Evolutionary conservation across 2,113 vertebrate genomes (phyloP).

Genomic region (Pipa parva): DNA sequence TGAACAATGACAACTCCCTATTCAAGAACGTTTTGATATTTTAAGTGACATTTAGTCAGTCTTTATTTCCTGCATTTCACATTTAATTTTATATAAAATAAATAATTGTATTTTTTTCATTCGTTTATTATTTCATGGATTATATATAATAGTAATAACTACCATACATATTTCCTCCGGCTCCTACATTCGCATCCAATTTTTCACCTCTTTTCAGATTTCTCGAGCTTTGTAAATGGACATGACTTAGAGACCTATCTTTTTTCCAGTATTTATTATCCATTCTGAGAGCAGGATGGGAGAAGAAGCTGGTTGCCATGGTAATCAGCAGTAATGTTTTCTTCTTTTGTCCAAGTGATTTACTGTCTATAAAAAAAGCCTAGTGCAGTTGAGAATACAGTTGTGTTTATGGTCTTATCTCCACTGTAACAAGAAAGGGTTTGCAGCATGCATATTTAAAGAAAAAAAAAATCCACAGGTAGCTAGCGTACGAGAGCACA

Average conservation of each 20-base stretch:
- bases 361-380: conserved; percentile 11
- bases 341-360: conserved; percentile 35
- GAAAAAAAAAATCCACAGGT: no score
- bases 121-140: neutral
- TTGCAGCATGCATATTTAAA: no score
- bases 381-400: neutral
- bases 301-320: conserved; percentile 34
- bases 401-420: neutral
- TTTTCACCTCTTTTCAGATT: neutral
- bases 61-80: no score
- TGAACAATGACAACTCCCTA: no score
- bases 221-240: conserved; percentile 24
- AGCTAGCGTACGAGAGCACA: no score
- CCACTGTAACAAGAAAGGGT: no score
- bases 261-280: conserved; percentile 32
- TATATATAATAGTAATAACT: neutral
- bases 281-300: conserved; percentile 25
- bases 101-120: neutral
- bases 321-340: conserved; percentile 29
- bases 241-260: conserved; percentile 6
- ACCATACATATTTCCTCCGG: no score
- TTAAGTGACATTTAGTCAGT: no score
- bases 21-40: no score
- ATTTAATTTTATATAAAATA: no score
- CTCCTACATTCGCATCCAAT: neutral